phyloP scores from a whole-genome alignment of 2,888 invertebrate species.

The Microctonus hyperodae region DNA sequence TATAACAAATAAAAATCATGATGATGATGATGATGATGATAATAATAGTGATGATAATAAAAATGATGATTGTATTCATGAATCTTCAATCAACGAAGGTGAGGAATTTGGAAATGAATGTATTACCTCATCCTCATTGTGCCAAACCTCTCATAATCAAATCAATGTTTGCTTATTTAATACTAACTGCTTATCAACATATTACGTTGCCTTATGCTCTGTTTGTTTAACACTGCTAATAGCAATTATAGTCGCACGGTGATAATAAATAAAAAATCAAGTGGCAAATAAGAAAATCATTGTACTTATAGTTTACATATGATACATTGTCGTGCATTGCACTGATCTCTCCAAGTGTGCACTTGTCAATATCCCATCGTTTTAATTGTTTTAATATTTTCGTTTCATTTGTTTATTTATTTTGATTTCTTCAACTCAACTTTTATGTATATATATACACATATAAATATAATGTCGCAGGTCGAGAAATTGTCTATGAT shows the following conservation, averaged over 20 bases:
- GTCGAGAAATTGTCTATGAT: constrained; percentile 50
- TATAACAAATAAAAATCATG: background rate
- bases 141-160: constrained; percentile 35
- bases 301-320: constrained; percentile 1
- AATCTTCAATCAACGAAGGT: constrained; percentile 48
- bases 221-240: constrained; percentile 57
- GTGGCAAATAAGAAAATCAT: background rate
- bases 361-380: background rate
- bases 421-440: too few relatives aligned
- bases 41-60: constrained; percentile 3
- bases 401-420: too few relatives aligned
- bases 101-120: constrained; percentile 49
- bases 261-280: constrained; percentile 31
- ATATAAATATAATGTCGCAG: constrained; percentile 57
- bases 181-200: constrained; percentile 56
- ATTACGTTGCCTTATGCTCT: constrained; percentile 53
- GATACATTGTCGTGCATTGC: background rate
- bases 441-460: background rate
- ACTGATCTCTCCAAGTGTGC: background rate
- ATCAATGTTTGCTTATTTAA: constrained; percentile 46
- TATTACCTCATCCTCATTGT: constrained; percentile 36
- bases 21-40: background rate
- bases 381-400: background rate
- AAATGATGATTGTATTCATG: constrained; percentile 11
- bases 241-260: constrained; percentile 54